Percentiles rank a stretch among this genome's conserved stretches.
These are phyloP conservation scores for Caenorhabditis japonica DNA, from an alignment of 2,888 invertebrate species.

Conservation along the genomic window DNA sequence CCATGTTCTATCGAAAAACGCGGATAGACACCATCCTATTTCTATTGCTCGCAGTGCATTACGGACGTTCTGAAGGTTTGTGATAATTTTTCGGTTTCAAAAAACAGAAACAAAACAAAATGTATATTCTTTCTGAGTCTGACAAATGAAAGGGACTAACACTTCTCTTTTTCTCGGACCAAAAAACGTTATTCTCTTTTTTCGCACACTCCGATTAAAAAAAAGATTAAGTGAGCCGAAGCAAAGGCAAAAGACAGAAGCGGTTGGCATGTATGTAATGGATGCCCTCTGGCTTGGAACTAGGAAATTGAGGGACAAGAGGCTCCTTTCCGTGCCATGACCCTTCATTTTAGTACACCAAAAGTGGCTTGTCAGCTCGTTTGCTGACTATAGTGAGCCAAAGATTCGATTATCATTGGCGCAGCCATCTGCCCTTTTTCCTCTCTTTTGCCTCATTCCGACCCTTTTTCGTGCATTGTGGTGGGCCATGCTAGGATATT, in stretches of 20 bases:
- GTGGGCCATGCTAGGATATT: conserved; percentile 24
- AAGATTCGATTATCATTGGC: conserved; percentile 50
- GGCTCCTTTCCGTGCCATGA: conserved; percentile 15
- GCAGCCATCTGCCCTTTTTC: conserved; percentile 46
- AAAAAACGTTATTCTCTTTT: conserved; percentile 2
- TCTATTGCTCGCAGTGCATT: conserved; percentile 13
- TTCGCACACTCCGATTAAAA: conserved; percentile 26
- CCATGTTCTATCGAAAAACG: conserved; percentile 45
- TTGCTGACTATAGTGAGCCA: conserved; percentile 45
- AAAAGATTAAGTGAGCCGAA: conserved; percentile 27
- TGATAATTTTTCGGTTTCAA: conserved; percentile 1
- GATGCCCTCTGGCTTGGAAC: conserved; percentile 24
- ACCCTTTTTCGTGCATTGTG: conserved; percentile 7
- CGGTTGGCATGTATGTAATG: background rate
- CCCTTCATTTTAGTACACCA: conserved; percentile 33
- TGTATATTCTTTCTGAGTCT: no score
- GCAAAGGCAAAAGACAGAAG: conserved; percentile 13
- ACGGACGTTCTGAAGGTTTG: conserved; percentile 27
- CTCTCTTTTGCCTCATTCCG: conserved; percentile 8
- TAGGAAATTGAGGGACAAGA: conserved; percentile 5
- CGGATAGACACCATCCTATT: conserved; percentile 33
- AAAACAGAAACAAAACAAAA: no score
- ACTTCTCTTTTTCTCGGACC: no score
- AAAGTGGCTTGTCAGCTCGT: conserved; percentile 46
- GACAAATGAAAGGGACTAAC: background rate